These are phyloP conservation scores for Mantis religiosa DNA, from an alignment of 2,888 invertebrate genomes.

Conservation along the genomic window DNA sequence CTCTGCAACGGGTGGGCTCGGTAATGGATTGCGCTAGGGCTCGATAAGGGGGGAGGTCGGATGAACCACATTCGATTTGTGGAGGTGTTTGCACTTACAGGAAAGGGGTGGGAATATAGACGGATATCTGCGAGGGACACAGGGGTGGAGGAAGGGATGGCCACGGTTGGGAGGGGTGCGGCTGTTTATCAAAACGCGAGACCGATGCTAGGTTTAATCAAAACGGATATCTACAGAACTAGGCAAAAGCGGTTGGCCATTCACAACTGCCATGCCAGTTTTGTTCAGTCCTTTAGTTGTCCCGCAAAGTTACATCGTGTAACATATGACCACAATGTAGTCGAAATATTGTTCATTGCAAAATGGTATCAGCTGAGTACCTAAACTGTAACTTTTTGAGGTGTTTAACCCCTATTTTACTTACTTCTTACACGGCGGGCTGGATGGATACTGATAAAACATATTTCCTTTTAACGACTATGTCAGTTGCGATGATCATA, in stretches of 20 bases:
- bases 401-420: no score
- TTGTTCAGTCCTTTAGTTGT: not conserved
- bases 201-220: slow-evolving; percentile 1
- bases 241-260: not conserved
- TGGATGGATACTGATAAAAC: no score
- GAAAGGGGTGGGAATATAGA: not conserved
- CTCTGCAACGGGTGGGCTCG: not conserved
- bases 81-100: slow-evolving; percentile 10
- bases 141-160: not conserved
- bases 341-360: not conserved
- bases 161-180: not conserved
- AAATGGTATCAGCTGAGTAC: no score
- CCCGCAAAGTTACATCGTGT: not conserved
- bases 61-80: slow-evolving; percentile 14
- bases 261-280: not conserved
- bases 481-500: no score
- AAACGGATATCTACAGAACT: not conserved
- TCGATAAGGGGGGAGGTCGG: not conserved
- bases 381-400: no score
- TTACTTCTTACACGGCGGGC: no score
- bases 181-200: slow-evolving; percentile 2
- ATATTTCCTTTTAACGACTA: no score
- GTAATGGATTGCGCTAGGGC: slow-evolving; percentile 14
- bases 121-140: not conserved
- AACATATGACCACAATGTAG: not conserved